Conservation (phyloP, 2,113 vertebrate genomes). For the Crocuta crocuta region DNA sequence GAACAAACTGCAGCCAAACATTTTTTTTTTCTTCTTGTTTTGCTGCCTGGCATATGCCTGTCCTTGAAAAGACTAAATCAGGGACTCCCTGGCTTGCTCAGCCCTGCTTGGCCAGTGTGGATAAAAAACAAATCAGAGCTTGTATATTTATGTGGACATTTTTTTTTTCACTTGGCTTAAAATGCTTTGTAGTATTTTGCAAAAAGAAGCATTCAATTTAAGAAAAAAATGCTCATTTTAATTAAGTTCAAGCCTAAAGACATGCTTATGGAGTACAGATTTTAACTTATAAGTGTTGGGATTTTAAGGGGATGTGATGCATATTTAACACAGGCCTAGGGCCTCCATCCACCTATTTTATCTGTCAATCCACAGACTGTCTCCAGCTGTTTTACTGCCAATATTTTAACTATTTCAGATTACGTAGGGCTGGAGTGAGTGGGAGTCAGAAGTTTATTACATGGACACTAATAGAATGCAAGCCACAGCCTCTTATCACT, state of each 20-base stretch:
- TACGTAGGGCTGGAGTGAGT: neutral
- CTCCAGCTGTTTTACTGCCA: neutral
- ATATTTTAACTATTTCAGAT: neutral
- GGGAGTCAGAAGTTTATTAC: neutral
- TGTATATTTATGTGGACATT: neutral
- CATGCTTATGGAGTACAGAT: neutral
- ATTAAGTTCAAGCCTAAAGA: neutral
- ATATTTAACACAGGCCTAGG: neutral
- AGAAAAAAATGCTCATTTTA: neutral
- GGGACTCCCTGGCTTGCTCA: neutral
- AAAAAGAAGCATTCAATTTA: neutral
- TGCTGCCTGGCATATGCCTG: slow-evolving; percentile 24
- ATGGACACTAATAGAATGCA: neutral
- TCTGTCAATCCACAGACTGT: neutral
- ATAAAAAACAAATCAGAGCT: neutral
- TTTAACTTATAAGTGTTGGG: neutral
- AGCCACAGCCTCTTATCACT: neutral
- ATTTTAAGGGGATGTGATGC: neutral
- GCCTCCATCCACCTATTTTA: neutral
- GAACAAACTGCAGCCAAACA: slow-evolving; percentile 39
- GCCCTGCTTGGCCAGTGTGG: neutral
- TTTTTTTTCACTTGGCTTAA: neutral
- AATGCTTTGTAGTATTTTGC: neutral
- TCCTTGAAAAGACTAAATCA: slow-evolving; percentile 26
- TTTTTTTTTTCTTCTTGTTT: neutral